These are phyloP conservation scores for Scomber scombrus DNA, from an alignment of 2,113 vertebrate species.

Conservation along the genomic window DNA sequence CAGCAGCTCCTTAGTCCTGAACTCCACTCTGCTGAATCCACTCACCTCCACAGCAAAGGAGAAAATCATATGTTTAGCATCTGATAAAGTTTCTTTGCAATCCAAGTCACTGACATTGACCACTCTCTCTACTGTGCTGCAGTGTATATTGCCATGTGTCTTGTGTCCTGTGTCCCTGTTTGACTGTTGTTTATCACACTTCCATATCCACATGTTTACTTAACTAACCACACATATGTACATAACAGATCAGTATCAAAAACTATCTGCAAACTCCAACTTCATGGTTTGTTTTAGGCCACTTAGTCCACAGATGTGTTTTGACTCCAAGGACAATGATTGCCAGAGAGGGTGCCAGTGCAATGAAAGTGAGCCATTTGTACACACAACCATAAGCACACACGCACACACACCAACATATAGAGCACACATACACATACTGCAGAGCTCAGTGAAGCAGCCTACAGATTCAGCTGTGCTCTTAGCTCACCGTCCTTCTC, in stretches of 20 bases:
- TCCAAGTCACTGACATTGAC: constrained; percentile 19
- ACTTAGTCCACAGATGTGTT: constrained; percentile 62
- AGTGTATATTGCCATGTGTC: not conserved
- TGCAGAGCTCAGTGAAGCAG: constrained; percentile 56
- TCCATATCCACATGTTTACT: constrained; percentile 28
- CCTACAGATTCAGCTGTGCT: constrained; percentile 93
- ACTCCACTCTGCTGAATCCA: constrained; percentile 19
- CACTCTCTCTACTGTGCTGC: not conserved
- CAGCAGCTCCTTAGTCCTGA: constrained; percentile 20
- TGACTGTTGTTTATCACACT: constrained; percentile 15
- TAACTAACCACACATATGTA: constrained; percentile 36
- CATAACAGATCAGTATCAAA: constrained; percentile 47
- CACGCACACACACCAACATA: constrained; percentile 42
- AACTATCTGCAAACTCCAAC: constrained; percentile 34
- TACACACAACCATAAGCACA: constrained; percentile 25
- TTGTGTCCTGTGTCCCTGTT: constrained; percentile 31
- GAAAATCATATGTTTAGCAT: constrained; percentile 41
- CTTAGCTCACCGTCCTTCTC: constrained; percentile 93
- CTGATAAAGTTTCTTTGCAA: constrained; percentile 16
- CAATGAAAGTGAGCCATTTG: constrained; percentile 33
- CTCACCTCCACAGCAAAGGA: constrained; percentile 21
- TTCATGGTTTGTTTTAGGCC: constrained; percentile 53
- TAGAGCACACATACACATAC: constrained; percentile 34
- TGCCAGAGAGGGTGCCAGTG: constrained; percentile 45
- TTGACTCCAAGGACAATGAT: constrained; percentile 50